Evolutionary conservation across 1,140 invertebrate species (phyloP), one percentile per base, ranked within the genome.

Genomic region (Episyrphus balteatus): DNA sequence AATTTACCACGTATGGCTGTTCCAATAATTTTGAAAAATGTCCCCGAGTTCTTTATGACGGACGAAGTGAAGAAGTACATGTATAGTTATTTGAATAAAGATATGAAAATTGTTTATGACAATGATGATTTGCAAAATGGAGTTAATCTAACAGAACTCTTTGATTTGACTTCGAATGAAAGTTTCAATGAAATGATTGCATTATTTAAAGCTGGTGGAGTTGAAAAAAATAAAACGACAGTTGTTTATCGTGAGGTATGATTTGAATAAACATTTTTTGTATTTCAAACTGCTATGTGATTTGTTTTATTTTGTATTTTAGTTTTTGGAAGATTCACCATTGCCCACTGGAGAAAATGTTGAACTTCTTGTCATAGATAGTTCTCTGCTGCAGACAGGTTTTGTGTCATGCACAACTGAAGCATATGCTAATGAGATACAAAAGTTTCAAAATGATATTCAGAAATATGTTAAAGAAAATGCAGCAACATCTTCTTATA

Each of bases 331-430:
- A 0, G 48, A 55, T 10, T 33, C 59, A 5, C 32, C 17, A 1
- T 42, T 66, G 38, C 55, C 50, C 7, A 53, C 46, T 18, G 63
- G 63, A 9, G 51, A 54, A 5, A 48, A 50, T 19, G 45, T 61
- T 5, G 44, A 62, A 19, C 10, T 66, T 46, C 44, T 59, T 32
- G 48, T 66, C 17, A 62, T 59, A 59, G 63, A 66, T 33, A 66
- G 63, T 44, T 51, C 46, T 0, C 53, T 55, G 8, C 18, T 66
- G 0, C 51, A 52, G 21, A 48, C 18, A 32, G 63, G 61, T 0
- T 42, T 58, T 1, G n/a, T 66, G n/a, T 54, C 61, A 26, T 63
- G 63, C 42, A 62, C 57, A 9, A 46, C 44, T 14, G 34, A 37
- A 14, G 51, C 52, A 7, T 50, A 51, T 43, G 54, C 56, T 0